Conservation (phyloP, 2,888 invertebrate genomes). For the Spodoptera exigua region DNA sequence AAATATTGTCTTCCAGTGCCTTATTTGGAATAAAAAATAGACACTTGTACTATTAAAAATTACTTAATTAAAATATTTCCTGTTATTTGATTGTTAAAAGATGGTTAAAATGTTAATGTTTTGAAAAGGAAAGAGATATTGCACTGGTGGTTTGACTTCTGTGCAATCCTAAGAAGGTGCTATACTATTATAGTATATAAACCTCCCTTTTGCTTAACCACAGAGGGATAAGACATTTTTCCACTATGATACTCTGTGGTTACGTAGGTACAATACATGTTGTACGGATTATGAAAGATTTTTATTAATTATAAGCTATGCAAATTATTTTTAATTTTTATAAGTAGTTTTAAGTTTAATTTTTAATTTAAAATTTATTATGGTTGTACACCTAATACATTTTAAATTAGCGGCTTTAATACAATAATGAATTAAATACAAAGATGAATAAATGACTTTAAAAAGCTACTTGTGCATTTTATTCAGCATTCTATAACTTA, state of each 20-base stretch:
- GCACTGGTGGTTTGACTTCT: too few species aligned
- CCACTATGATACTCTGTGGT: slow-evolving; percentile 24
- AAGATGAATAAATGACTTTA: slow-evolving; percentile 37
- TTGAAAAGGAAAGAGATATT: too few species aligned
- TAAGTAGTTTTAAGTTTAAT: slow-evolving; percentile 26
- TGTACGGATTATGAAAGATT: slow-evolving; percentile 33
- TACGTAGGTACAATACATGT: slow-evolving; percentile 21
- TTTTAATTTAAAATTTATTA: slow-evolving; percentile 55
- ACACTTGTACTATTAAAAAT: too few species aligned
- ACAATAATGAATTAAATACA: slow-evolving; percentile 25
- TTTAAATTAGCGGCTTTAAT: slow-evolving; percentile 55
- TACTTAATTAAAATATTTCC: too few species aligned
- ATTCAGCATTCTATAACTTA: neutral
- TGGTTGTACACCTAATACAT: slow-evolving; percentile 46
- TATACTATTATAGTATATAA: slow-evolving; percentile 10
- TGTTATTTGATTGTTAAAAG: slow-evolving; percentile 1
- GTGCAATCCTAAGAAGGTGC: slow-evolving; percentile 27
- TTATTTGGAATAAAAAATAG: too few species aligned
- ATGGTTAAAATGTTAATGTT: too few species aligned
- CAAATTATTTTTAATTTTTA: slow-evolving; percentile 27
- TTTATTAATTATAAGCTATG: slow-evolving; percentile 13
- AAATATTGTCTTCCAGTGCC: too few species aligned
- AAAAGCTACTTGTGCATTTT: slow-evolving; percentile 1
- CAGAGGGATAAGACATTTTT: too few species aligned
- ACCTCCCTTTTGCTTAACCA: too few species aligned